phyloP scores from a whole-genome alignment of 2,888 invertebrate species.

The Cloeon dipterum region DNA sequence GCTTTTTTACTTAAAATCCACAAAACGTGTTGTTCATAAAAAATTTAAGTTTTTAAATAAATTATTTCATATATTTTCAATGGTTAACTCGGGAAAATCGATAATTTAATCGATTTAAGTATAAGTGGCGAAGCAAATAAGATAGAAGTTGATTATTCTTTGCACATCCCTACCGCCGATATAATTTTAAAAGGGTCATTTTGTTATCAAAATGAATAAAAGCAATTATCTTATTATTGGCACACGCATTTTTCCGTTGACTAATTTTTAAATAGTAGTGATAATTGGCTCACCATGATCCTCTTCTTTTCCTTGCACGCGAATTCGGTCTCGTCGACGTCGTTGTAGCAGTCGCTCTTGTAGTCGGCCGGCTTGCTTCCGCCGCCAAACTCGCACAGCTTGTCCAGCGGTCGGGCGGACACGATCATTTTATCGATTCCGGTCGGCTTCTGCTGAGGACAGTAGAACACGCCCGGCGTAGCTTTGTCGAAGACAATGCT shows the following conservation, averaged over 20 bases:
- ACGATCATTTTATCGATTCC: constrained; percentile 32
- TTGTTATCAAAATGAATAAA: too few species aligned
- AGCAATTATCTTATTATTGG: neutral
- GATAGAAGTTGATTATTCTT: too few species aligned
- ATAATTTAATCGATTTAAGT: too few species aligned
- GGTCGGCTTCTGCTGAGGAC: constrained; percentile 52
- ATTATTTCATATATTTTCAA: too few species aligned
- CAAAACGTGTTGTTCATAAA: too few species aligned
- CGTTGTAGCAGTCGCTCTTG: constrained; percentile 57
- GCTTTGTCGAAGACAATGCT: constrained; percentile 58
- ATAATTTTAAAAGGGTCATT: too few species aligned
- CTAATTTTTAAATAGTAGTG: too few species aligned
- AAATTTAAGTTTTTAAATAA: too few species aligned
- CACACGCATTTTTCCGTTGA: neutral
- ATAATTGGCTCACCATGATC: constrained; percentile 42
- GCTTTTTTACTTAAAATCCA: too few species aligned
- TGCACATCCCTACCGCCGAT: too few species aligned
- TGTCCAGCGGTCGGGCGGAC: constrained; percentile 34
- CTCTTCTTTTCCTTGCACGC: constrained; percentile 61
- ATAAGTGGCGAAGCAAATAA: too few species aligned
- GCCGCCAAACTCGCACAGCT: constrained; percentile 52
- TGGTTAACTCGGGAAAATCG: too few species aligned
- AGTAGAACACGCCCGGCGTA: constrained; percentile 57
- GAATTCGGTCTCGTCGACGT: constrained; percentile 53
- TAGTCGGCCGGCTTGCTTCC: constrained; percentile 42